phyloP scores from a whole-genome alignment of 2,888 invertebrate genomes.

The Tenthredo mesomela region DNA sequence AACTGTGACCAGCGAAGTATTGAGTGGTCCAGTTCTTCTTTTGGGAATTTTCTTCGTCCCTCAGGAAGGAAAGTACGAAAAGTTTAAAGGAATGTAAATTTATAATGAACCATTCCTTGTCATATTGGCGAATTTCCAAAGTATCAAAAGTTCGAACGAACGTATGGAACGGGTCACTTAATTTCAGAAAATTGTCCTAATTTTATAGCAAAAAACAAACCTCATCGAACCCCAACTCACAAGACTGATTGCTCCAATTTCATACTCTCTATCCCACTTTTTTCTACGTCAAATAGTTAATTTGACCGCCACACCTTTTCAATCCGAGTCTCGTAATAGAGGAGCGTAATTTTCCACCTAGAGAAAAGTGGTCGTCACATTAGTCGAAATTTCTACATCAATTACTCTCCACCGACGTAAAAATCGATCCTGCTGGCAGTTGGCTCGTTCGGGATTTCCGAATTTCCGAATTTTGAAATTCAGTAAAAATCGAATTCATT shows the following conservation, averaged over 20 bases:
- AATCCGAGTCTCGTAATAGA: conserved; percentile 11
- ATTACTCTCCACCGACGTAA: background rate
- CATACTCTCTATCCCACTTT: background rate
- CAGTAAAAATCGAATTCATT: too few species aligned
- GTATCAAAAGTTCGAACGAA: background rate
- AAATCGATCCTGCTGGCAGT: background rate
- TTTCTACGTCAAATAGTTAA: conserved; percentile 31
- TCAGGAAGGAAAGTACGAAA: background rate
- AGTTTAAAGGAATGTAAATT: background rate
- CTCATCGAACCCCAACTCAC: background rate
- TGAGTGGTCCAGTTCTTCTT: background rate
- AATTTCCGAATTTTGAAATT: too few species aligned
- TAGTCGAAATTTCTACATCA: conserved; percentile 25
- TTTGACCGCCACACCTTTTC: conserved; percentile 13
- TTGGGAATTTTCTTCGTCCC: background rate
- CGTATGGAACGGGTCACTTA: background rate
- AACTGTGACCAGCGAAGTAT: background rate
- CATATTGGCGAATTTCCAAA: background rate
- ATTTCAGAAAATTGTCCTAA: background rate
- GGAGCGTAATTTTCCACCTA: conserved; percentile 16
- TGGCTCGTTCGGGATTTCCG: background rate
- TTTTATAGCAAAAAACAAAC: background rate
- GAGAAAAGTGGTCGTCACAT: conserved; percentile 28
- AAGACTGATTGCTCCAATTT: background rate
- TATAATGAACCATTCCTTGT: background rate